These are phyloP conservation scores for Ellobius talpinus DNA, from an alignment of 2,113 vertebrate genomes.

Conservation along the genomic window DNA sequence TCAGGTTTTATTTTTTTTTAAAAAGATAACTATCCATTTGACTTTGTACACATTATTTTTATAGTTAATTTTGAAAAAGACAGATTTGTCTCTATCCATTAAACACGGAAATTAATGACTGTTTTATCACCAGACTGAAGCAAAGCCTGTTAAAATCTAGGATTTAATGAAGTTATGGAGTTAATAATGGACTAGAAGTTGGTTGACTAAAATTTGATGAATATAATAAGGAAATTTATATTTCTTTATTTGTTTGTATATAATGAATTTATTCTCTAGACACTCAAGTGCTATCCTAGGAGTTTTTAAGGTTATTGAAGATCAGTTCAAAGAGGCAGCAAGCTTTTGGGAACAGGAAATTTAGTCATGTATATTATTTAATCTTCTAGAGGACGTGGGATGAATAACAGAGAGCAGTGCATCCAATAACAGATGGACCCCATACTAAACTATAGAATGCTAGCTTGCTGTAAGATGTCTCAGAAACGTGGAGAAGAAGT, in stretches of 20 bases:
- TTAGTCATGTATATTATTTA: neutral
- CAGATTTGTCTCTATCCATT: conserved; percentile 1
- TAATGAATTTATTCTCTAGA: neutral
- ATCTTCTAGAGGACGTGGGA: neutral
- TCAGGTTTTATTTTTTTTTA: neutral
- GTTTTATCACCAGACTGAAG: neutral
- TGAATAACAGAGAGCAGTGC: neutral
- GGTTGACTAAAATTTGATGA: neutral
- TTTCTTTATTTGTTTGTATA: neutral
- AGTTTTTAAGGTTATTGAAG: neutral
- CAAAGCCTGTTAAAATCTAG: neutral
- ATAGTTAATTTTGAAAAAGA: conserved; percentile 30
- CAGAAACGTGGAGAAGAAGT: neutral
- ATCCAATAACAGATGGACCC: neutral
- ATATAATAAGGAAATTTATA: neutral
- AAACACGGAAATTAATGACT: neutral
- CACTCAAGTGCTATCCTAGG: neutral
- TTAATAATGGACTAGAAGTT: neutral
- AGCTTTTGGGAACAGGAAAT: neutral
- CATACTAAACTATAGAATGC: neutral
- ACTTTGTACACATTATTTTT: neutral
- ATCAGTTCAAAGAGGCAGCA: neutral
- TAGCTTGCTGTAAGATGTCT: neutral
- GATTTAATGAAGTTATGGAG: neutral
- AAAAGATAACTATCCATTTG: neutral